Percentiles rank a stretch among this genome's conserved stretches.
Conservation (phyloP, 2,113 vertebrate species). For the Chunga burmeisteri region DNA sequence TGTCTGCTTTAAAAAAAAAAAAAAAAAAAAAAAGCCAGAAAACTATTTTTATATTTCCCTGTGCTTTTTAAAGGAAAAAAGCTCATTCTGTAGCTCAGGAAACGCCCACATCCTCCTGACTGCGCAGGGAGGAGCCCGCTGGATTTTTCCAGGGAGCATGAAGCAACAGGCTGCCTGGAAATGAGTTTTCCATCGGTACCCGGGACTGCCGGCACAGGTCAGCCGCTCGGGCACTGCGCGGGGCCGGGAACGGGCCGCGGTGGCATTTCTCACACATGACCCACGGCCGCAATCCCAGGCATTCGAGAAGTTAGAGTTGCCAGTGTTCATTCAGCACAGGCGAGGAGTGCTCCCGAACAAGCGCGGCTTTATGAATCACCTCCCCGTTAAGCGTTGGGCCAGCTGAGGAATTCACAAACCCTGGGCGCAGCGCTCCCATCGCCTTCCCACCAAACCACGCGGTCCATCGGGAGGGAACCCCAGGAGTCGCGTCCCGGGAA, state of each 20-base stretch:
- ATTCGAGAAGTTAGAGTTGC: background rate
- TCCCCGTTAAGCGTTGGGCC: background rate
- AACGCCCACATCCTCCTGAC: slow-evolving; percentile 61
- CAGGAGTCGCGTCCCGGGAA: background rate
- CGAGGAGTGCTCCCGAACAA: slow-evolving; percentile 5
- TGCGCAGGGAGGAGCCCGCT: slow-evolving; percentile 29
- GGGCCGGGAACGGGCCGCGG: background rate
- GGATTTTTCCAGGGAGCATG: slow-evolving; percentile 64
- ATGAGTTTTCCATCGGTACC: slow-evolving; percentile 48
- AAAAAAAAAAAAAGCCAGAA: background rate
- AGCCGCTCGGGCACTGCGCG: background rate
- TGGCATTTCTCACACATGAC: background rate
- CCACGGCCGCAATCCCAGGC: slow-evolving; percentile 1
- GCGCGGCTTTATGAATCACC: slow-evolving; percentile 37
- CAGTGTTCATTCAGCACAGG: background rate
- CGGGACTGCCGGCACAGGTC: background rate
- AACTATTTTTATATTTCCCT: slow-evolving; percentile 58
- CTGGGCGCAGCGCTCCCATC: background rate
- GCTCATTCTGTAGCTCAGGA: slow-evolving; percentile 58
- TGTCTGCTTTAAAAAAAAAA: too few relatives aligned
- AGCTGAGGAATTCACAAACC: background rate
- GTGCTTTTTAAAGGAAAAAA: slow-evolving; percentile 50
- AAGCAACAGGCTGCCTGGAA: slow-evolving; percentile 56
- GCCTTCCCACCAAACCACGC: background rate
- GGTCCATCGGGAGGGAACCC: background rate